Percentiles rank a stretch among this genome's conserved stretches.
Evolutionary conservation across 2,113 vertebrate species (phyloP).

Genomic region (Hemiprocne comata): DNA sequence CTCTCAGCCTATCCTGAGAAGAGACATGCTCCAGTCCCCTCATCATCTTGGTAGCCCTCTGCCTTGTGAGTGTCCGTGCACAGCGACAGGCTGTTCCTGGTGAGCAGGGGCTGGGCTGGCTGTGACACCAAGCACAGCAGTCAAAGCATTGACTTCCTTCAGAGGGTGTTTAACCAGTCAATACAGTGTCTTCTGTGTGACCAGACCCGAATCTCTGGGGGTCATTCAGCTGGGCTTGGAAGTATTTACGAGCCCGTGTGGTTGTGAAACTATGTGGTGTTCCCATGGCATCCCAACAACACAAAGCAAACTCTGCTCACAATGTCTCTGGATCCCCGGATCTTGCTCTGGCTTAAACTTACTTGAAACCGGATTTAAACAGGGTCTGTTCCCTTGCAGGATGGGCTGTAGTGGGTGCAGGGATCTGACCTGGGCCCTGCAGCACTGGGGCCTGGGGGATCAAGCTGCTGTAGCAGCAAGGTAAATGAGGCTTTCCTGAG

Average conservation of each 20-base stretch:
- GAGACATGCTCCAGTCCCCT: too few species aligned
- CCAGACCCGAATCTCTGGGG: background rate
- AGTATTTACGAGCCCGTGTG: background rate
- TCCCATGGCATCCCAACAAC: background rate
- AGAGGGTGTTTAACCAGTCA: background rate
- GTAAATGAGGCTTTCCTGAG: background rate
- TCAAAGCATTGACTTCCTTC: background rate
- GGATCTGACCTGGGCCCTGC: background rate
- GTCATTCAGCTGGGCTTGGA: background rate
- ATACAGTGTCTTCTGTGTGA: background rate
- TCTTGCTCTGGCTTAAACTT: background rate
- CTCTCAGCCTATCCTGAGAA: too few species aligned
- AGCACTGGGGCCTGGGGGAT: background rate
- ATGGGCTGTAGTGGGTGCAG: background rate
- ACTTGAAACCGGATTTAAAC: background rate
- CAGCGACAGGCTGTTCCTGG: background rate
- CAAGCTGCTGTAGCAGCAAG: accelerated
- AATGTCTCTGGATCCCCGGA: background rate
- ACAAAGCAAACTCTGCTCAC: background rate
- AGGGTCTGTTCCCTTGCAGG: background rate
- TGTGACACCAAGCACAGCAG: background rate
- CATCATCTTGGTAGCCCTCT: too few species aligned
- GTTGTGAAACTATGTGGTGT: background rate
- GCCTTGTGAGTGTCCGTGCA: background rate
- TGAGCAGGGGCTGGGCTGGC: background rate